Evolutionary conservation across 2,888 invertebrate genomes (phyloP).

Genomic region (Sarcophaga caerulescens): DNA sequence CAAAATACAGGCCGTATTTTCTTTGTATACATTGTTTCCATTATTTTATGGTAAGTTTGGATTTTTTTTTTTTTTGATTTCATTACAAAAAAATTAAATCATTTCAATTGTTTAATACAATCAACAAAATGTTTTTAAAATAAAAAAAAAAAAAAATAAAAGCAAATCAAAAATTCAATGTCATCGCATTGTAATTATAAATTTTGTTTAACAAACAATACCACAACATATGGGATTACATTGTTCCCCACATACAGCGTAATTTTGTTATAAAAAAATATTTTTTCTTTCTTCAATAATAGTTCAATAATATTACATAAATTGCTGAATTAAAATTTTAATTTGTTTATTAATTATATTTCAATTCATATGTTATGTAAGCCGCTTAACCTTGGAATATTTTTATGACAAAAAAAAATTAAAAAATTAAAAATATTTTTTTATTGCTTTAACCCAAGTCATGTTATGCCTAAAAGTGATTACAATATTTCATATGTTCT

Average conservation of each 20-base stretch:
- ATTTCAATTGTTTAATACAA: neutral
- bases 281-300: too few relatives aligned
- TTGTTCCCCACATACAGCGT: too few relatives aligned
- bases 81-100: neutral
- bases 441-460: neutral
- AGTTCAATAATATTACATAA: too few relatives aligned
- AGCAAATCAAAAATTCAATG: slow-evolving; percentile 44
- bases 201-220: neutral
- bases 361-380: neutral
- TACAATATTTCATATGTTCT: too few relatives aligned
- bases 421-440: neutral
- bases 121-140: neutral
- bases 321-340: too few relatives aligned
- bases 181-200: neutral
- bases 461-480: neutral
- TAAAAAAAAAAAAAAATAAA: too few relatives aligned
- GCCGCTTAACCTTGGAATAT: neutral
- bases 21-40: slow-evolving; percentile 51
- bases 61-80: neutral
- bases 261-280: too few relatives aligned
- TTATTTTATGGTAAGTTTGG: slow-evolving; percentile 69
- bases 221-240: too few relatives aligned
- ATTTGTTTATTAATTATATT: neutral
- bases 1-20: slow-evolving; percentile 34
- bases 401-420: neutral